These are phyloP conservation scores for Esox niger DNA, from an alignment of 2,113 vertebrate genomes.

Conservation along the genomic window DNA sequence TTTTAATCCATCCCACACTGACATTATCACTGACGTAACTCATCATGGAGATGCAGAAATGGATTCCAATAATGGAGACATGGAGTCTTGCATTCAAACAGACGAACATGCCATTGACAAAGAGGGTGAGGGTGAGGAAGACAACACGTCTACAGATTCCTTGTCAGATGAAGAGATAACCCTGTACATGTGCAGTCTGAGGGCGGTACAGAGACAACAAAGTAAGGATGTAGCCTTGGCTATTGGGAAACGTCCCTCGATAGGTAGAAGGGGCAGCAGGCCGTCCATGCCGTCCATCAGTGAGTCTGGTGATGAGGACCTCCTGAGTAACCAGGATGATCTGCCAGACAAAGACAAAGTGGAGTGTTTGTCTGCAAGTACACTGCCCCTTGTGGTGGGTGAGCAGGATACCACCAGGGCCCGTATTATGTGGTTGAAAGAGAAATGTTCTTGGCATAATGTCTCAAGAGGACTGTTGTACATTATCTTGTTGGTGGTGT, in stretches of 20 bases:
- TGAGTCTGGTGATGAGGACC: slow-evolving; percentile 66
- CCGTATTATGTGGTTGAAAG: slow-evolving; percentile 52
- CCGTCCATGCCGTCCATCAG: slow-evolving; percentile 64
- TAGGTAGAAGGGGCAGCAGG: slow-evolving; percentile 41
- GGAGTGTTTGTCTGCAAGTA: not conserved
- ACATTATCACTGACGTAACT: not conserved
- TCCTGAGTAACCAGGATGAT: slow-evolving; percentile 21
- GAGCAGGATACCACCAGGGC: slow-evolving; percentile 40
- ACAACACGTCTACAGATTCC: slow-evolving; percentile 52
- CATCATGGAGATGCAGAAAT: not conserved
- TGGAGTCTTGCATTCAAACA: not conserved
- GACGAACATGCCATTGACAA: slow-evolving; percentile 30
- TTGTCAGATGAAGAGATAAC: slow-evolving; percentile 71
- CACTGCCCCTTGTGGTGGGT: slow-evolving; percentile 27
- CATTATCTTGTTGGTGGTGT: slow-evolving; percentile 76
- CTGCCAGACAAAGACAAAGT: slow-evolving; percentile 1
- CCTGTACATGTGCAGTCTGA: slow-evolving; percentile 66
- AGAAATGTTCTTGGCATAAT: slow-evolving; percentile 68
- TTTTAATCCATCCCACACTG: not conserved
- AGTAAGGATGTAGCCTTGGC: slow-evolving; percentile 1
- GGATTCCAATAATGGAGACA: not conserved
- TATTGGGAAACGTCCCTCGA: slow-evolving; percentile 36
- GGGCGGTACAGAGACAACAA: slow-evolving; percentile 39
- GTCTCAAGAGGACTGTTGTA: slow-evolving; percentile 73
- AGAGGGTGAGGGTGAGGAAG: slow-evolving; percentile 17